A percentile compares a stretch with the other conserved stretches of the same genome.
Evolutionary conservation across 2,113 vertebrate genomes (phyloP).

Genomic region (Amphiprion percula): DNA sequence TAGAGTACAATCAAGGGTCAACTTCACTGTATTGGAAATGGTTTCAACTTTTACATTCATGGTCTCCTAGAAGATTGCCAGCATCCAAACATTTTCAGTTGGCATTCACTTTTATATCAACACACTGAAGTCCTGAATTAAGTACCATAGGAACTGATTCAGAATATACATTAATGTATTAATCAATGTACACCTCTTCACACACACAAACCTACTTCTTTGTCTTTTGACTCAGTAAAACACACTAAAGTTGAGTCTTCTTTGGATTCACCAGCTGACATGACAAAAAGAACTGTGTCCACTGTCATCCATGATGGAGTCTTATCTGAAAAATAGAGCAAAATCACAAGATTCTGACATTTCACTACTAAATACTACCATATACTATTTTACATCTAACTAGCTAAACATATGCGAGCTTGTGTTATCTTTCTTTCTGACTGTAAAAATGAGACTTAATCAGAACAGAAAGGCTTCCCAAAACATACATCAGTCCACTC

Average conservation of each 20-base stretch:
- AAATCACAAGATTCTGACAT: neutral
- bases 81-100: too few relatives aligned
- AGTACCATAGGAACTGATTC: neutral
- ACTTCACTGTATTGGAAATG: neutral
- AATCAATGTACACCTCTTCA: neutral
- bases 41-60: neutral
- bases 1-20: conserved; percentile 1
- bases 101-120: too few relatives aligned
- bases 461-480: too few relatives aligned
- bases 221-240: conserved; percentile 90
- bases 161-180: neutral
- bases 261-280: conserved; percentile 85
- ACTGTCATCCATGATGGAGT: conserved; percentile 87
- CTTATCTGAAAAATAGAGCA: conserved; percentile 81
- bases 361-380: too few relatives aligned
- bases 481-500: neutral
- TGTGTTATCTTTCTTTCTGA: neutral
- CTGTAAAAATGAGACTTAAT: too few relatives aligned
- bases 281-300: conserved; percentile 90
- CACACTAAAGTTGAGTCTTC: conserved; percentile 86
- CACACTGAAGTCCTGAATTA: neutral
- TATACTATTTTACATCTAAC: neutral
- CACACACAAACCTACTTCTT: conserved; percentile 84
- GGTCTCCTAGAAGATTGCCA: neutral
- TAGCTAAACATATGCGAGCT: neutral